phyloP scores from a whole-genome alignment of 2,113 vertebrate species.

The Stegostoma tigrinum region DNA sequence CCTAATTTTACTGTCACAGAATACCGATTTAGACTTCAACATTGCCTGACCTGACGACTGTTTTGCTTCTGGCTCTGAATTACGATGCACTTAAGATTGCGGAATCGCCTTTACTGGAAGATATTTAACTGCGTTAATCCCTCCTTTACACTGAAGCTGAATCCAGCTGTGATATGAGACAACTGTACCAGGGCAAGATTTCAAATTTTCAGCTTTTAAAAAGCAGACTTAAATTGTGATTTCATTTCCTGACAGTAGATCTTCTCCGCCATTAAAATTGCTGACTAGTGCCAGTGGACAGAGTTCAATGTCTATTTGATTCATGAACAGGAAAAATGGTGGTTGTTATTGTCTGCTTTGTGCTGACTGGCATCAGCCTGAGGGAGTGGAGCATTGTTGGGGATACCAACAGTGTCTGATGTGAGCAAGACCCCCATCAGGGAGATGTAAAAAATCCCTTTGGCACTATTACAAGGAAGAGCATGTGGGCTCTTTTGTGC shows the following conservation, averaged over 20 bases:
- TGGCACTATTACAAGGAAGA: neutral
- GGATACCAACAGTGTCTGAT: neutral
- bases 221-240: neutral
- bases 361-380: neutral
- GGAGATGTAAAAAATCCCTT: neutral
- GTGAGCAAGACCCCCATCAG: too few relatives aligned
- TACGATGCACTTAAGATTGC: neutral
- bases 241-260: neutral
- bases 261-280: neutral
- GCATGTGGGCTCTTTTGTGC: neutral
- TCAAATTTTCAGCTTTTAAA: neutral
- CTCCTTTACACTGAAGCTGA: neutral
- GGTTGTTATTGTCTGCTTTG: neutral
- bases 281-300: neutral
- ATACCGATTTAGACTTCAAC: neutral
- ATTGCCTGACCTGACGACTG: neutral
- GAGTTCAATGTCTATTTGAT: neutral
- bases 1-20: slow-evolving; percentile 5
- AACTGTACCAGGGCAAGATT: neutral
- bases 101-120: neutral
- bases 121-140: neutral
- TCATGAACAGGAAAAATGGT: neutral
- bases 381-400: neutral
- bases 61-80: neutral
- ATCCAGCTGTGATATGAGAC: neutral